Evolutionary conservation across 2,113 vertebrate species (phyloP).

Genomic region (Amphiprion percula): DNA sequence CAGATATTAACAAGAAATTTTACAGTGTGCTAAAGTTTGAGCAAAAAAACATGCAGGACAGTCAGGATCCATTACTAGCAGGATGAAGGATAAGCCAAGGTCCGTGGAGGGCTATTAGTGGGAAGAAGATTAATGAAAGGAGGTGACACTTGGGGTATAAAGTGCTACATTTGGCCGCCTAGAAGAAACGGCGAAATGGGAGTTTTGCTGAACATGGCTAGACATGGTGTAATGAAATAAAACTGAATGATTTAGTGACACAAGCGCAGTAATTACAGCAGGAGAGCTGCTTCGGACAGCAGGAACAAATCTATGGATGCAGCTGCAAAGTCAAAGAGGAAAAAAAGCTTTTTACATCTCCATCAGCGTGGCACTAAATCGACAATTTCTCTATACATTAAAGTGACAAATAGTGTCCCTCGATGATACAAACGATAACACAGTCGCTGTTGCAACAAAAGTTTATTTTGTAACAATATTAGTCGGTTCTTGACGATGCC

Average conservation of each 20-base stretch:
- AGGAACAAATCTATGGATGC: neutral
- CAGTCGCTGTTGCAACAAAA: constrained; percentile 6
- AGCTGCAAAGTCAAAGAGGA: constrained; percentile 1
- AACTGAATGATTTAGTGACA: constrained; percentile 29
- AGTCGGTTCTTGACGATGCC: constrained; percentile 53
- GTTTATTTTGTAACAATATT: constrained; percentile 55
- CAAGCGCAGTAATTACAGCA: constrained; percentile 21
- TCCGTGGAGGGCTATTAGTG: constrained; percentile 50
- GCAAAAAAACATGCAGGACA: neutral
- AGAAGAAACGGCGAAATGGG: constrained; percentile 14
- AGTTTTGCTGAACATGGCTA: constrained; percentile 6
- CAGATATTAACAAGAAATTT: constrained; percentile 7
- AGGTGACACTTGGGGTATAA: constrained; percentile 47
- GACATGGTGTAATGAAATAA: constrained; percentile 46
- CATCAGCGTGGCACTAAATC: neutral
- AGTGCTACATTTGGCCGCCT: constrained; percentile 29
- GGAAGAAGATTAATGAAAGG: constrained; percentile 60
- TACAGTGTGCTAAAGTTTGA: neutral
- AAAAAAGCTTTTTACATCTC: neutral
- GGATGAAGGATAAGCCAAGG: constrained; percentile 55
- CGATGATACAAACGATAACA: constrained; percentile 15
- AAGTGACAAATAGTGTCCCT: constrained; percentile 14
- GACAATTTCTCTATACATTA: neutral
- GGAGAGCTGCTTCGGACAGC: neutral
- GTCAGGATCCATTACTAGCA: constrained; percentile 6